phyloP scores from a whole-genome alignment of 2,797 vertebrate genomes.

The Spinus olivaceus region DNA sequence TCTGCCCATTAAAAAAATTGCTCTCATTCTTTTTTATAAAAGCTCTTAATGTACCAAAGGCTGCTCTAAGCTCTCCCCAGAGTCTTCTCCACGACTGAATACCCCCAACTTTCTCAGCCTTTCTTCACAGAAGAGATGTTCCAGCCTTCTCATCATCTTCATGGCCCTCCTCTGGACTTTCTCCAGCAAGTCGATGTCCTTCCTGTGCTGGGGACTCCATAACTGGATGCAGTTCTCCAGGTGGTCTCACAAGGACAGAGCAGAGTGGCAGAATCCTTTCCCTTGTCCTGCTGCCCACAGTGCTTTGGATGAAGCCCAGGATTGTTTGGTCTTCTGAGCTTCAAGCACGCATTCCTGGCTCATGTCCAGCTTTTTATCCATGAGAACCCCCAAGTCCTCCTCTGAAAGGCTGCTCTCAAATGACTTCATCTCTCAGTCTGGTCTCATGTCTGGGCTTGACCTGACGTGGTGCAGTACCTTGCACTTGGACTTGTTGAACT shows the following conservation, averaged over 20 bases:
- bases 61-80: not conserved
- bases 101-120: not conserved
- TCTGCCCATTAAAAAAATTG: not conserved
- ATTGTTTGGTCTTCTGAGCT: not conserved
- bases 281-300: accelerated
- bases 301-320: not conserved
- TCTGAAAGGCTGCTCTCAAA: not conserved
- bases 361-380: not conserved
- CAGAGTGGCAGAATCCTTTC: not conserved
- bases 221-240: not conserved
- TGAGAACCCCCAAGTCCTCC: not conserved
- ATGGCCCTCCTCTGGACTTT: not conserved
- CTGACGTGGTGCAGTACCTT: not conserved
- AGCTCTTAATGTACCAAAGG: not conserved
- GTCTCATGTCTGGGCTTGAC: not conserved
- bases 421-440: not conserved
- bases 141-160: not conserved
- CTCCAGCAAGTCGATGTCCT: not conserved
- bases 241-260: not conserved
- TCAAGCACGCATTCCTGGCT: not conserved
- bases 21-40: not conserved
- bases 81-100: not conserved
- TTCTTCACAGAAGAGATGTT: not conserved
- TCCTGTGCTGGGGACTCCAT: not conserved
- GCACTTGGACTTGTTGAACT: not conserved